Base-by-base conservation (phyloP, 53 echinoderm and acorn worm genomes). In the Actinopyga echinites region DNA sequence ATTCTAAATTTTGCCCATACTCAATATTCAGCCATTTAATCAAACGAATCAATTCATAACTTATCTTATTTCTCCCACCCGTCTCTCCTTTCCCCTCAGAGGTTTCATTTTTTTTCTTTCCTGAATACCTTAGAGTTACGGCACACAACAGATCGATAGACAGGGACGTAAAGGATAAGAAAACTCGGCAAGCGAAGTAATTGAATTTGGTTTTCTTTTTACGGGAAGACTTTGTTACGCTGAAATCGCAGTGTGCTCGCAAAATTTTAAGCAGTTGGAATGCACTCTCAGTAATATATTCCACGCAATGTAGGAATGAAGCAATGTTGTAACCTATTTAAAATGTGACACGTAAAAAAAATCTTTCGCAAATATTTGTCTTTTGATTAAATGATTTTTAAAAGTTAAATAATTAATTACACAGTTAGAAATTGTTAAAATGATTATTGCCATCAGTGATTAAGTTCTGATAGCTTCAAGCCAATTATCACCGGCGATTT, bases 1-100 rank as follows among this genome's bases (percentile, higher is more conserved):
- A 71, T 71, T 71, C 44, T 44, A 71, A 38, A 71, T 77, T 30
- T 56, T 77, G 45, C 32, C 49, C 77, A 53, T 53, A 77, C 77
- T 77, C 56, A 77, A 77, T 77, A 77, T 77, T 77, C 77, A 77
- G 77, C 29, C 77, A 45, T 77, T 77, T 77, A 77, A 77, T 77
- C 77, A 77, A 77, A 77, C 77, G 77, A 77, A 77, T 77, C 77
- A 77, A 77, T 77, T 77, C 77, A 77, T 77, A 77, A 77, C 77
- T 77, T 77, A 77, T 77, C 77, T 77, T 53, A 77, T 77, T 77
- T 55, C 77, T 77, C 77, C 54, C 44, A 44, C 77, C 77, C 77
- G 77, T 77, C 77, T 77, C 77, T 12, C 7, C 77, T 77, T 77
- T 77, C 77, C 77, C 77, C 77, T 77, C 56, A 8, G 56, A 77